A percentile compares a stretch with the other conserved stretches of the same genome.
Evolutionary conservation across 2,113 vertebrate genomes (phyloP).

Genomic region (Falcunculus frontatus): DNA sequence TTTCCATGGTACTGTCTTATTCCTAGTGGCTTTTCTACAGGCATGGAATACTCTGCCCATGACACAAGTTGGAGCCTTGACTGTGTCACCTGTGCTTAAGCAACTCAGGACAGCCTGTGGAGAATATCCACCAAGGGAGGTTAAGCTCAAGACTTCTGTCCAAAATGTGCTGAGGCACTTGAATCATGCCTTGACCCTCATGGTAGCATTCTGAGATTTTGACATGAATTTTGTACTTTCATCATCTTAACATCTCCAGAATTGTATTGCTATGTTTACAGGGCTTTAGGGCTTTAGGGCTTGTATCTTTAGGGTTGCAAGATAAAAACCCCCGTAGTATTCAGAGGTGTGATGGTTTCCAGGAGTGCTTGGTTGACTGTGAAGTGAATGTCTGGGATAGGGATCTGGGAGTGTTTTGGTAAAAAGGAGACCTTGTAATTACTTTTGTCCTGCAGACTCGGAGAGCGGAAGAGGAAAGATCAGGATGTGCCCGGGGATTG

Average conservation of each 20-base stretch:
- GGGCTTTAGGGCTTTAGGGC: no score
- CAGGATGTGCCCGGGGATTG: not conserved
- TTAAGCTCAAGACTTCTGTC: not conserved
- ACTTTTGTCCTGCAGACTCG: not conserved
- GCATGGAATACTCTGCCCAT: not conserved
- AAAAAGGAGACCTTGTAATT: not conserved
- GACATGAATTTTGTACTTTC: not conserved
- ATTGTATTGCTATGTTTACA: no score
- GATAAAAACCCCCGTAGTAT: not conserved
- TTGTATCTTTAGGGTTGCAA: not conserved
- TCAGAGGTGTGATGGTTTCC: not conserved
- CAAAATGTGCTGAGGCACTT: not conserved
- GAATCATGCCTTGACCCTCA: not conserved
- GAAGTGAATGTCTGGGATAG: not conserved
- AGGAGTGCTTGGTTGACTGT: not conserved
- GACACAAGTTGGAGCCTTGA: not conserved
- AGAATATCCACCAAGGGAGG: not conserved
- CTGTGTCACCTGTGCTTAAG: not conserved
- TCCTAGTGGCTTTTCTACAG: not conserved
- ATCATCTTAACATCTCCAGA: not conserved
- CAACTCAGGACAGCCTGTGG: not conserved
- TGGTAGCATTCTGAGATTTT: not conserved
- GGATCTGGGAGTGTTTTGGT: fast-evolving
- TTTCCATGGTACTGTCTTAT: not conserved
- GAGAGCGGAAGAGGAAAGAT: not conserved